Evolutionary conservation across 1,140 invertebrate species (phyloP).

Genomic region (Drosophila ercepeae): DNA sequence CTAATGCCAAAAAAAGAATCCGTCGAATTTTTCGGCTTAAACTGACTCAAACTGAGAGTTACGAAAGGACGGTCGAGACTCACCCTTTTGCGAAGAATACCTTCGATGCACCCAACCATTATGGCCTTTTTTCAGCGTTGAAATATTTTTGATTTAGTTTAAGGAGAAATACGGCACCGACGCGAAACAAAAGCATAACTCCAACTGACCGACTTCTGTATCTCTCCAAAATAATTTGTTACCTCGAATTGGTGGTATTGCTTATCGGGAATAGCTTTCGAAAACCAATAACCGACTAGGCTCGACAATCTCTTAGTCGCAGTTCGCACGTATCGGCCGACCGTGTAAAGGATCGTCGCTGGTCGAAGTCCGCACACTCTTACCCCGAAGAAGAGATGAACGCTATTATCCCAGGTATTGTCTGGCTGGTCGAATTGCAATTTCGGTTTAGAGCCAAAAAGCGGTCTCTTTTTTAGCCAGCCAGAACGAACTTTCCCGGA

Average conservation of each 20-base stretch:
- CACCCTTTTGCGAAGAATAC: conserved; percentile 43
- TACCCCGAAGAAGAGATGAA: not conserved
- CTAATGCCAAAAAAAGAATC: not conserved
- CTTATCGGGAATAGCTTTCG: conserved; percentile 57
- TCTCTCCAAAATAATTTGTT: conserved; percentile 43
- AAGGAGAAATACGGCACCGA: conserved; percentile 36
- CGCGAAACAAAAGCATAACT: conserved; percentile 66
- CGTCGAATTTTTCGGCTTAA: not conserved
- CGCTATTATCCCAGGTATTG: not conserved
- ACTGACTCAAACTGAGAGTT: not conserved
- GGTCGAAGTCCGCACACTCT: conserved; percentile 26
- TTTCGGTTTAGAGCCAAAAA: not conserved
- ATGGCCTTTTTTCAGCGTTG: conserved; percentile 8
- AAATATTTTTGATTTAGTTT: not conserved
- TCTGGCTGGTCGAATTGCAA: not conserved
- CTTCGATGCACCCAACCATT: conserved; percentile 50
- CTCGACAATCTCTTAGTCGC: conserved; percentile 18
- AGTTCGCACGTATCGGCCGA: conserved; percentile 1
- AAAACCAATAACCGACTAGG: conserved; percentile 35
- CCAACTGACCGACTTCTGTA: conserved; percentile 58
- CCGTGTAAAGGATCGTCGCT: conserved; percentile 6
- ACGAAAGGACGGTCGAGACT: conserved; percentile 3
- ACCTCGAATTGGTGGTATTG: conserved; percentile 55
- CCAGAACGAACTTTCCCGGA: too few relatives aligned
- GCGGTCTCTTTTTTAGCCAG: too few relatives aligned